A percentile compares a stretch with the other conserved stretches of the same genome.
Evolutionary conservation across 1,140 invertebrate genomes (phyloP).

Genomic region (Aphelinus atriplicis): DNA sequence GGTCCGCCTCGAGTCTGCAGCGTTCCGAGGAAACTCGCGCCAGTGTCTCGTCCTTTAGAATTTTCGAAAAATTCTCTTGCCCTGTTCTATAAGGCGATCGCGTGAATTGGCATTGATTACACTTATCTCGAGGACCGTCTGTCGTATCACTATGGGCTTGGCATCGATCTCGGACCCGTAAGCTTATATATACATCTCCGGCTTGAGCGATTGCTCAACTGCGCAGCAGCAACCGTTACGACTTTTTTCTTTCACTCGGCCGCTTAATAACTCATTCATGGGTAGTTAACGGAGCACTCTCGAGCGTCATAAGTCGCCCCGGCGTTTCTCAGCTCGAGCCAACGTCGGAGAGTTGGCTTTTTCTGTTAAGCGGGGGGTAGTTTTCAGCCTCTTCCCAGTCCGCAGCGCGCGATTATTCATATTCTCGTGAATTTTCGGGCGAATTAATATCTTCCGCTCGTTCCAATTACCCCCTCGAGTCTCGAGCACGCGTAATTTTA

Average conservation of each 20-base stretch:
- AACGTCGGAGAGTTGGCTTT: no score
- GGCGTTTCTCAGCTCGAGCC: constrained; percentile 16
- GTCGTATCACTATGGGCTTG: neutral
- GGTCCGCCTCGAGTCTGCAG: constrained; percentile 46
- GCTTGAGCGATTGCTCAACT: constrained; percentile 23
- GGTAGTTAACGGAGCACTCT: constrained; percentile 55
- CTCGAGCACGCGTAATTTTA: no score
- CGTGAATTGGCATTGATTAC: constrained; percentile 4
- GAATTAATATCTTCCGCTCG: no score
- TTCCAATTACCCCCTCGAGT: no score
- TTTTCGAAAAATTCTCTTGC: constrained; percentile 3
- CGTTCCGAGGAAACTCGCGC: neutral
- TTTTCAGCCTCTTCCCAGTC: no score
- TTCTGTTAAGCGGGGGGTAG: no score
- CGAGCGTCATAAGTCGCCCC: constrained; percentile 1
- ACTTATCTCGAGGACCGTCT: neutral
- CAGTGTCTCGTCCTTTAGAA: neutral
- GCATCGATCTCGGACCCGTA: neutral
- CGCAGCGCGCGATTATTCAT: no score
- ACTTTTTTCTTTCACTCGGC: constrained; percentile 37
- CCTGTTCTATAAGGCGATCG: neutral
- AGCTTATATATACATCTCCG: constrained; percentile 5
- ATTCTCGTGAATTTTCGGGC: no score
- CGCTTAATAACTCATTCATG: constrained; percentile 59
- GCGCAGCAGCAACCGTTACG: neutral